phyloP scores from a whole-genome alignment of 2,888 invertebrate genomes.

The Calameuta filiformis region DNA sequence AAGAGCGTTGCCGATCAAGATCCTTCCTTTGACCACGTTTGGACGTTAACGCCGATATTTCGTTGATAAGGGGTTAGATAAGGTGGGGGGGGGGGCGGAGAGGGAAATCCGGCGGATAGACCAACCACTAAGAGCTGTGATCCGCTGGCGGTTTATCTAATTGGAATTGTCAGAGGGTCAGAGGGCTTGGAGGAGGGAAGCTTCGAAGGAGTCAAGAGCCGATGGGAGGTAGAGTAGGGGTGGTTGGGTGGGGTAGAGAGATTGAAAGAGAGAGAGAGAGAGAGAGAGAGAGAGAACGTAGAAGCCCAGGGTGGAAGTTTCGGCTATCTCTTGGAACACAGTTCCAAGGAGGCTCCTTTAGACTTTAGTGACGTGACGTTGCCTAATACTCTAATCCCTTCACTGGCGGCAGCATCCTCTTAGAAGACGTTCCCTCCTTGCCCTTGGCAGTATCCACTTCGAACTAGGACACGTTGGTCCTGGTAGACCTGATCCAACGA shows the following conservation, averaged over 20 bases:
- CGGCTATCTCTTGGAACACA: constrained; percentile 61
- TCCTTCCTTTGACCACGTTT: constrained; percentile 20
- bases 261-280: constrained; percentile 22
- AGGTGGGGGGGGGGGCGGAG: constrained; percentile 12
- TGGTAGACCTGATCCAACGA: not conserved
- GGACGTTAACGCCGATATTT: constrained; percentile 38
- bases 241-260: constrained; percentile 25
- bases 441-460: not conserved
- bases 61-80: constrained; percentile 8
- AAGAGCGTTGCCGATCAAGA: not conserved
- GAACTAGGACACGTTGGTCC: not conserved
- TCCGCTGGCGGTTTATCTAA: constrained; percentile 63
- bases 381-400: constrained; percentile 64
- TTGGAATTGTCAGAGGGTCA: constrained; percentile 56
- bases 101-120: constrained; percentile 34
- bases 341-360: constrained; percentile 61
- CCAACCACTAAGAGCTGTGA: constrained; percentile 59
- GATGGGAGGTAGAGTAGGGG: constrained; percentile 21
- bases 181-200: constrained; percentile 46
- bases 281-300: constrained; percentile 19
- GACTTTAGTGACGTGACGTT: constrained; percentile 63
- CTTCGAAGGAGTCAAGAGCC: constrained; percentile 21
- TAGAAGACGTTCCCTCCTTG: constrained; percentile 5
- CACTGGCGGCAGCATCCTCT: constrained; percentile 49
- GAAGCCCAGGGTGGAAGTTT: constrained; percentile 46